A percentile compares a stretch with the other conserved stretches of the same genome.
Conservation (phyloP, 1,140 invertebrate species). For the Zaprionus gabonicus region DNA sequence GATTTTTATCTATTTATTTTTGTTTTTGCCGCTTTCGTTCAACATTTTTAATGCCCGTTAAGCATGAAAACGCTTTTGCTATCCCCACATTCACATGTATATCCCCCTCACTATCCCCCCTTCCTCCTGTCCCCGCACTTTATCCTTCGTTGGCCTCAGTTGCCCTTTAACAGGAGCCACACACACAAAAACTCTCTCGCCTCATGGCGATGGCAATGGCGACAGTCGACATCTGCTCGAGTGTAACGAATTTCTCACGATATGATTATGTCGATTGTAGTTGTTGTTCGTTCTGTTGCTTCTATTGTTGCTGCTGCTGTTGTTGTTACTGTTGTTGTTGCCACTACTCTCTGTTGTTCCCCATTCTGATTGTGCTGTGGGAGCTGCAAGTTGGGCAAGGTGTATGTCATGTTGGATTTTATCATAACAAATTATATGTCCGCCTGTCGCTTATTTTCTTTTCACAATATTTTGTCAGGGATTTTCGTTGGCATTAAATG, state of each 20-base stretch:
- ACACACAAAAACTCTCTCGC: conserved; percentile 20
- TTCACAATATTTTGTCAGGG: conserved; percentile 31
- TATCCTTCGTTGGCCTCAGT: conserved; percentile 42
- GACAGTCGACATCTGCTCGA: conserved; percentile 70
- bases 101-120: not conserved
- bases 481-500: conserved; percentile 7
- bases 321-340: conserved; percentile 45
- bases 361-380: conserved; percentile 22
- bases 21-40: conserved; percentile 57
- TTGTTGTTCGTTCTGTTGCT: conserved; percentile 33
- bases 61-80: conserved; percentile 82
- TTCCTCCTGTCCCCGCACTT: not conserved
- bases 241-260: conserved; percentile 83
- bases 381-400: conserved; percentile 54
- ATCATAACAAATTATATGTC: conserved; percentile 62
- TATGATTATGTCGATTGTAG: conserved; percentile 79
- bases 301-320: conserved; percentile 51
- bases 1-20: conserved; percentile 59
- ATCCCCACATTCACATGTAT: conserved; percentile 20
- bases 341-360: conserved; percentile 60
- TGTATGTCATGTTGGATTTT: conserved; percentile 67
- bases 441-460: conserved; percentile 47
- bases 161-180: conserved; percentile 64
- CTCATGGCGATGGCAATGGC: conserved; percentile 32
- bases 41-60: conserved; percentile 81